Percentiles rank a stretch among this genome's conserved stretches.
These are phyloP conservation scores for Synanthedon myopaeformis DNA, from an alignment of 2,888 invertebrate species.

Conservation along the genomic window DNA sequence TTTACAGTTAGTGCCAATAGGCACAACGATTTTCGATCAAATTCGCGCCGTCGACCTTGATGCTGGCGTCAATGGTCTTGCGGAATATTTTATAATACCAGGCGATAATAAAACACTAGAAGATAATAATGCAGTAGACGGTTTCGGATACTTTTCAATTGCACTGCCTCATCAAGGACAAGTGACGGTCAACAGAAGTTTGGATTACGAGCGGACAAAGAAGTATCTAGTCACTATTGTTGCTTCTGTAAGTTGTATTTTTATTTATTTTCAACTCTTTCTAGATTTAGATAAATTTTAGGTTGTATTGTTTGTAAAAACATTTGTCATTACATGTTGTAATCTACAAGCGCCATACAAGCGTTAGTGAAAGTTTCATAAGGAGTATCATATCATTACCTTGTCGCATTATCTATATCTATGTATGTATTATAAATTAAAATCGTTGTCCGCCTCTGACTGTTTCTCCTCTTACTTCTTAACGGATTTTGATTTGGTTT, in stretches of 20 bases:
- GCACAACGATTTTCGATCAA: slow-evolving; percentile 86
- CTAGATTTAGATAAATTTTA: too few species aligned
- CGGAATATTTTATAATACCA: slow-evolving; percentile 87
- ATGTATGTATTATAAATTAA: too few species aligned
- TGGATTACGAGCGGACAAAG: slow-evolving; percentile 90
- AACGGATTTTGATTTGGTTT: too few species aligned
- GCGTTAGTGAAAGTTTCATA: too few species aligned
- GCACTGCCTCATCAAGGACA: slow-evolving; percentile 90
- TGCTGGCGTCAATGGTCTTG: slow-evolving; percentile 88
- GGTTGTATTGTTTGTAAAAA: too few species aligned
- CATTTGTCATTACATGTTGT: too few species aligned
- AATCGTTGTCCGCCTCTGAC: too few species aligned
- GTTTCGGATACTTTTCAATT: slow-evolving; percentile 86
- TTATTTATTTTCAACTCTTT: too few species aligned
- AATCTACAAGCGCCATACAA: too few species aligned
- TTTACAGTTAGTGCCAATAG: slow-evolving; percentile 86
- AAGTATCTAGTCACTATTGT: slow-evolving; percentile 89
- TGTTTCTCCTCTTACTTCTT: too few species aligned
- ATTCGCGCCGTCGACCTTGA: slow-evolving; percentile 85
- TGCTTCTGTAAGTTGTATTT: slow-evolving; percentile 79
- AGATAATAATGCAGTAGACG: slow-evolving; percentile 75
- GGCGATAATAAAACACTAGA: slow-evolving; percentile 63
- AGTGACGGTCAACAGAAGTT: slow-evolving; percentile 84
- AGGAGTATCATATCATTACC: too few species aligned
- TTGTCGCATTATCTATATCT: too few species aligned